These are phyloP conservation scores for Encarsia formosa DNA, from an alignment of 2,888 invertebrate species.

Conservation along the genomic window DNA sequence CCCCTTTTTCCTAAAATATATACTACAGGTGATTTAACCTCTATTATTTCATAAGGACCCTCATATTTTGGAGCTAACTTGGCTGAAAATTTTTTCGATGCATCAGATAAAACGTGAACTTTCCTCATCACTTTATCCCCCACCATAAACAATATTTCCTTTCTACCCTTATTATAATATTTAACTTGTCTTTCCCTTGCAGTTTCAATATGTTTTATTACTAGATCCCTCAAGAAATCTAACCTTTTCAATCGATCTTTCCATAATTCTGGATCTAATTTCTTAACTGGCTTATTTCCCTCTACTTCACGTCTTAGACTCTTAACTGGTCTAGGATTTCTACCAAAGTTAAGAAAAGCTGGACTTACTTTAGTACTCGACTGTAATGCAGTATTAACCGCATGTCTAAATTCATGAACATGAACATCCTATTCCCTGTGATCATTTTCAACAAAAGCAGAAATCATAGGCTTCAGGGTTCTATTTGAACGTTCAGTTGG, in stretches of 20 bases:
- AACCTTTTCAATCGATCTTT: neutral
- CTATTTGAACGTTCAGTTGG: neutral
- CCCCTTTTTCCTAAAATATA: neutral
- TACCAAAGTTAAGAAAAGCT: slow-evolving; percentile 24
- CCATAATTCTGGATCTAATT: neutral
- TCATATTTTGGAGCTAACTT: neutral
- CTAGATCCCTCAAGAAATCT: neutral
- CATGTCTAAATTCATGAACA: slow-evolving; percentile 25
- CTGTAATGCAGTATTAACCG: slow-evolving; percentile 23
- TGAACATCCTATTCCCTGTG: slow-evolving; percentile 26
- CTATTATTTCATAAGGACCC: neutral
- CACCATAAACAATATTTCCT: neutral
- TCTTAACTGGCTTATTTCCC: neutral
- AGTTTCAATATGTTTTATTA: no score
- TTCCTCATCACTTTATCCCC: neutral
- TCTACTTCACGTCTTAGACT: neutral
- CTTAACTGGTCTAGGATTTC: neutral
- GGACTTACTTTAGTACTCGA: slow-evolving; percentile 19
- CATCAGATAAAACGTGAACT: neutral
- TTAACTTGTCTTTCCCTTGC: neutral
- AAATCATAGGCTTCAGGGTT: neutral
- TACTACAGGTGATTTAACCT: neutral
- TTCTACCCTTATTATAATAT: neutral
- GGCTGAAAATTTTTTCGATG: neutral
- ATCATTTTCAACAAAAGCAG: slow-evolving; percentile 4